phyloP scores from a whole-genome alignment of 2,113 vertebrate species.

The Lethenteron camtschaticum region DNA sequence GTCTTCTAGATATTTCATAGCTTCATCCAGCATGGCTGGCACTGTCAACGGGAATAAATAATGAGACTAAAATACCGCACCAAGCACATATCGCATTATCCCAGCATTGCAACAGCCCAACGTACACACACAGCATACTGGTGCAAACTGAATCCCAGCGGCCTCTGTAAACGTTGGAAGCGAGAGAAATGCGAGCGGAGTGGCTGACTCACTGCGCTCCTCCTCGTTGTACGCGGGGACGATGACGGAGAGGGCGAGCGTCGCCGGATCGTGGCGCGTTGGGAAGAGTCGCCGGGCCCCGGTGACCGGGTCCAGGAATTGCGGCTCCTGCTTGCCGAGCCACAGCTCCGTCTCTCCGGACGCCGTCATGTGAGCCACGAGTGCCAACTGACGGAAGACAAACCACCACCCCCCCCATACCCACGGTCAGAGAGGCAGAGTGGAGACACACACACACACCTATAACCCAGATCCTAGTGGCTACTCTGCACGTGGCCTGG shows the following conservation, averaged over 20 bases:
- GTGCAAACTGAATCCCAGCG: too few relatives aligned
- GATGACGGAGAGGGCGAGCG: conserved; percentile 52
- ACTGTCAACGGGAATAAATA: conserved; percentile 28
- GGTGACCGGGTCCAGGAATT: conserved; percentile 24
- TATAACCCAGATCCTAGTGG: too few relatives aligned
- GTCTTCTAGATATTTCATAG: conserved; percentile 61
- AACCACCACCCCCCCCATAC: too few relatives aligned
- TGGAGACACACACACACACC: too few relatives aligned
- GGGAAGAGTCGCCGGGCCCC: conserved; percentile 34
- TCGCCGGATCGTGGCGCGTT: conserved; percentile 39
- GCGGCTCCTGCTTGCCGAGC: conserved; percentile 28
- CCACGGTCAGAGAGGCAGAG: too few relatives aligned
- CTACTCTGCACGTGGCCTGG: too few relatives aligned
- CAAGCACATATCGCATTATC: too few relatives aligned
- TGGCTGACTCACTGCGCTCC: conserved; percentile 24
- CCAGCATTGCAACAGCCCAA: too few relatives aligned
- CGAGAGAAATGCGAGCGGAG: too few relatives aligned
- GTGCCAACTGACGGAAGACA: conserved; percentile 24
- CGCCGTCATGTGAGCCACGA: conserved; percentile 47
- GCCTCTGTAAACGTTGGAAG: too few relatives aligned
- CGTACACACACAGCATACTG: too few relatives aligned
- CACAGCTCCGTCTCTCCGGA: conserved; percentile 24
- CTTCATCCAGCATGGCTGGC: conserved; percentile 86
- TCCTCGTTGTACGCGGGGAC: conserved; percentile 89
- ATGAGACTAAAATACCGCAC: background rate